phyloP scores from a whole-genome alignment of 2,113 vertebrate genomes.

The Salvelinus alpinus region DNA sequence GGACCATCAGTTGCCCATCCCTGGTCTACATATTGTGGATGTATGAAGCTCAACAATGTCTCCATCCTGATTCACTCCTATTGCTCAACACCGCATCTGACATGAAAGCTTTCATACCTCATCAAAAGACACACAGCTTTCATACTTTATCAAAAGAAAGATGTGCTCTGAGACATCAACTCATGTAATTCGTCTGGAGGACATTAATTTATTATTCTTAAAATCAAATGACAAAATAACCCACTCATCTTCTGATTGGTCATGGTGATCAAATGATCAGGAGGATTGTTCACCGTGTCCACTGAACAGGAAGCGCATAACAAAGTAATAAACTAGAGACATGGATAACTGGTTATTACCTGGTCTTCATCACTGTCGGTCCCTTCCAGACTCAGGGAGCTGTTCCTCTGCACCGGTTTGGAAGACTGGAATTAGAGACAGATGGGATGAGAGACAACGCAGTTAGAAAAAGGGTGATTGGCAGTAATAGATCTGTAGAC shows the following conservation, averaged over 20 bases:
- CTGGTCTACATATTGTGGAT: no score
- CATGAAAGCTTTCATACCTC: not conserved
- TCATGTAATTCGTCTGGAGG: not conserved
- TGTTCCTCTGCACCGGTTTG: conserved; percentile 71
- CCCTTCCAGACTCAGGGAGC: conserved; percentile 80
- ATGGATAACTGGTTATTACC: conserved; percentile 56
- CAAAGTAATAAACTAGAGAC: not conserved
- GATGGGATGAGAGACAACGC: conserved; percentile 50
- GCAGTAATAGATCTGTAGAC: not conserved
- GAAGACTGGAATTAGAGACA: conserved; percentile 35
- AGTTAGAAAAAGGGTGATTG: not conserved
- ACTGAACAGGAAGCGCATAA: not conserved
- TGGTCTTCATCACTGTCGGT: conserved; percentile 81
- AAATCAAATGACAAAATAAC: not conserved
- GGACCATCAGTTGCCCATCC: no score
- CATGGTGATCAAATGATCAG: not conserved
- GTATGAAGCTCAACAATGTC: no score
- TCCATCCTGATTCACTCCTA: not conserved
- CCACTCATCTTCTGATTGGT: not conserved
- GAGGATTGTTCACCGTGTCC: not conserved
- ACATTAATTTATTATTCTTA: not conserved
- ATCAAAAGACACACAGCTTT: no score
- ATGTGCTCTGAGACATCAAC: not conserved
- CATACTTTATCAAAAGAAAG: no score
- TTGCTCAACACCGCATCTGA: not conserved